Conservation (phyloP, 2,113 vertebrate species). For the Pachyramphus minor region DNA sequence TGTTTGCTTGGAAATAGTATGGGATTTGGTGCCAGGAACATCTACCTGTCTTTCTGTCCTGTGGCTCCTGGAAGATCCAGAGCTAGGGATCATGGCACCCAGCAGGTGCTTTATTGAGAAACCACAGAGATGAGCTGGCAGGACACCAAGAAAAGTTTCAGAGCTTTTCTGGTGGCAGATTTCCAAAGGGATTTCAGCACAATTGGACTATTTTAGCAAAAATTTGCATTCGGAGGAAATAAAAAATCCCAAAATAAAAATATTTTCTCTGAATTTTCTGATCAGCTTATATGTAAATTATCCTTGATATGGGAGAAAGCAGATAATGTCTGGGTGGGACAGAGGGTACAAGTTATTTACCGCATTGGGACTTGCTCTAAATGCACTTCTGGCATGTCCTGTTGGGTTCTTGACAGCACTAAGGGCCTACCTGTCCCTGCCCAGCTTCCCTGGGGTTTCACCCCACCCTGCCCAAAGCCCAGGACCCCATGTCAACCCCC, state of each 20-base stretch:
- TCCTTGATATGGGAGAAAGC: background rate
- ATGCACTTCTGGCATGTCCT: background rate
- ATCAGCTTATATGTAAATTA: background rate
- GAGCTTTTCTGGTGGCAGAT: constrained; percentile 20
- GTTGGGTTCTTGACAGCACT: background rate
- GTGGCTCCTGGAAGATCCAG: background rate
- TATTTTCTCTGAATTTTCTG: background rate
- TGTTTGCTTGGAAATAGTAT: background rate
- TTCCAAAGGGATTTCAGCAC: constrained; percentile 16
- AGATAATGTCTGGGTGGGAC: background rate
- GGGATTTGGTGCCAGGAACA: background rate
- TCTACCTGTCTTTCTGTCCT: background rate
- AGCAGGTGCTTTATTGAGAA: constrained; percentile 30
- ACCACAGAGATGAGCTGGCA: background rate
- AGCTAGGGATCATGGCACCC: background rate
- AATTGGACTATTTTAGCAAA: background rate
- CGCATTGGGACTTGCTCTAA: background rate
- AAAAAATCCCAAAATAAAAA: background rate
- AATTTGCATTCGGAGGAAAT: background rate
- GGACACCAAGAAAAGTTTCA: constrained; percentile 28
- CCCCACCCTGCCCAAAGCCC: accelerated
- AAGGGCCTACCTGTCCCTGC: background rate
- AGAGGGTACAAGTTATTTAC: accelerated
- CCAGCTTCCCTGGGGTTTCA: background rate
- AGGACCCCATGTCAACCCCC: background rate